Evolutionary conservation across 2,113 vertebrate species (phyloP).

Genomic region (Vireo altiloquus): DNA sequence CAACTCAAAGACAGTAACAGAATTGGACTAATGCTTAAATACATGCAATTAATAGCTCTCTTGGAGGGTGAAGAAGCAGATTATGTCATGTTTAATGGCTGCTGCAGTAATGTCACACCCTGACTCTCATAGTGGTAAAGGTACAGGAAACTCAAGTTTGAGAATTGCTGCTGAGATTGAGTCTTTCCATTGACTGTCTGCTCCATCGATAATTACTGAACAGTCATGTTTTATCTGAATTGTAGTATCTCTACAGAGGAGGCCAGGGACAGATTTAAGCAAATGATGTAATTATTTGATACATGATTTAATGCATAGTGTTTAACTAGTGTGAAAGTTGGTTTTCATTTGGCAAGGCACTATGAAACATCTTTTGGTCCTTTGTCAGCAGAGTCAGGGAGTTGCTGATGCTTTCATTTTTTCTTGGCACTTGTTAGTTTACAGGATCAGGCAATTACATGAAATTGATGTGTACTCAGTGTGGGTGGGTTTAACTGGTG

Average conservation of each 20-base stretch:
- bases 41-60: not conserved
- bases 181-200: not conserved
- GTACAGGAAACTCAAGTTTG: not conserved
- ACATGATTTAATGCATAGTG: conserved; percentile 19
- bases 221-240: conserved; percentile 2
- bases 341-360: conserved; percentile 11
- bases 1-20: not conserved
- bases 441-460: conserved; percentile 54
- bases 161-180: not conserved
- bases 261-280: not conserved
- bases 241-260: not conserved
- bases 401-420: conserved; percentile 48
- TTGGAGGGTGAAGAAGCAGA: not conserved
- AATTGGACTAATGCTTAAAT: not conserved
- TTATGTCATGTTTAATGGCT: not conserved
- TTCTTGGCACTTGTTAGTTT: conserved; percentile 60
- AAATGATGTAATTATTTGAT: conserved; percentile 22
- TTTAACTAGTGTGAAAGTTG: conserved; percentile 11
- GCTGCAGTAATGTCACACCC: not conserved
- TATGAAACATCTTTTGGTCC: not conserved
- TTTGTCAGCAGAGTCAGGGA: conserved; percentile 7
- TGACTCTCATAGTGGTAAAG: not conserved
- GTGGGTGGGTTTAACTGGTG: conserved; percentile 34
- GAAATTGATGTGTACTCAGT: conserved; percentile 58
- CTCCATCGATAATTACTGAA: conserved; percentile 13